phyloP scores from a whole-genome alignment of 2,888 invertebrate species.

The Thymelicus acteon region DNA sequence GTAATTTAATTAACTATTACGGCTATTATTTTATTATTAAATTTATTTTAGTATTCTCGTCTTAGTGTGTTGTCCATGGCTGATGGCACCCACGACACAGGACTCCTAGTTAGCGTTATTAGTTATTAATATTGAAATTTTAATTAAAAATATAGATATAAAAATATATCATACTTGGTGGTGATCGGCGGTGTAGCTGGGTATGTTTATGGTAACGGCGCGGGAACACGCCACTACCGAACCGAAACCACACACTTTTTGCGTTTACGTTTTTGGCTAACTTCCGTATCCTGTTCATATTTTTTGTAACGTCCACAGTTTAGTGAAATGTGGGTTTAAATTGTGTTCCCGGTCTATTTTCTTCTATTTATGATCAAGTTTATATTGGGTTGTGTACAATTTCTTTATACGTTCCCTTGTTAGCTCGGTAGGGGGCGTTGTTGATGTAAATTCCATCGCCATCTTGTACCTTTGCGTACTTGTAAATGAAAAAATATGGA shows the following conservation, averaged over 20 bases:
- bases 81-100: no score
- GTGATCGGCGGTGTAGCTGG: slow-evolving; percentile 25
- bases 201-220: slow-evolving; percentile 27
- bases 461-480: no score
- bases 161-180: not conserved
- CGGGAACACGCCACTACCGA: slow-evolving; percentile 27
- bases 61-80: no score
- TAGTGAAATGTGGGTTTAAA: slow-evolving; percentile 28
- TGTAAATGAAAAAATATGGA: no score
- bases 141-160: not conserved
- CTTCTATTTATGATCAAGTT: slow-evolving; percentile 14
- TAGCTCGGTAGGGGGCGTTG: no score
- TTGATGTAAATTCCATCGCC: no score
- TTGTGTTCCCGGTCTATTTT: slow-evolving; percentile 9
- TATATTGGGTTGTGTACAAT: not conserved
- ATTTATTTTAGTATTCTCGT: no score
- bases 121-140: no score
- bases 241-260: slow-evolving; percentile 39
- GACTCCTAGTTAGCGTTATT: no score
- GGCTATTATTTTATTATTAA: no score
- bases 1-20: no score
- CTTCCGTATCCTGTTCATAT: slow-evolving; percentile 46
- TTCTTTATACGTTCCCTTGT: no score
- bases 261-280: slow-evolving; percentile 39
- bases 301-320: slow-evolving; percentile 42